A percentile compares a stretch with the other conserved stretches of the same genome.
Evolutionary conservation across 2,888 invertebrate species (phyloP).

Genomic region (Lagria hirta): DNA sequence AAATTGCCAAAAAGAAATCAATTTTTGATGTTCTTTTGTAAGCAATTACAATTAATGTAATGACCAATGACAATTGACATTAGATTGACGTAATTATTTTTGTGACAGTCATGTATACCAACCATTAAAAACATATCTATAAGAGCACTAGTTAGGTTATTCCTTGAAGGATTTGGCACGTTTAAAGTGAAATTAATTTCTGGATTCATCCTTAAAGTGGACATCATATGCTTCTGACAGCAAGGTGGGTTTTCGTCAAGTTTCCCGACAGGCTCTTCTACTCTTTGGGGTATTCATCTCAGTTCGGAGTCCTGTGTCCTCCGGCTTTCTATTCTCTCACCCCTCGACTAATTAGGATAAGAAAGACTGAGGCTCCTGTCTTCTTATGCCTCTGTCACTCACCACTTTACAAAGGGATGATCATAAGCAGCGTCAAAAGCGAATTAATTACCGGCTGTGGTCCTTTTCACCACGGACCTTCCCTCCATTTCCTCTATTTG

Average conservation of each 20-base stretch:
- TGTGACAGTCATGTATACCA: too few relatives aligned
- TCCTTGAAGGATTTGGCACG: too few relatives aligned
- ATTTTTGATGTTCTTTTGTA: too few relatives aligned
- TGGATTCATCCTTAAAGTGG: too few relatives aligned
- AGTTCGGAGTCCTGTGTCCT: constrained; percentile 21
- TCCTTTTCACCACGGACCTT: constrained; percentile 14
- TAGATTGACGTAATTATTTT: too few relatives aligned
- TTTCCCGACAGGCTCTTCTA: constrained; percentile 13
- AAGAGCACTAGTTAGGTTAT: too few relatives aligned
- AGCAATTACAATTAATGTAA: too few relatives aligned
- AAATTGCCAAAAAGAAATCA: too few relatives aligned
- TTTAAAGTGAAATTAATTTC: too few relatives aligned
- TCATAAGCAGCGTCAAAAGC: constrained; percentile 26
- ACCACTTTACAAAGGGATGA: constrained; percentile 30
- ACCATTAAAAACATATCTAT: too few relatives aligned
- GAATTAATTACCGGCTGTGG: constrained; percentile 30
- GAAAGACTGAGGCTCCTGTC: constrained; percentile 33
- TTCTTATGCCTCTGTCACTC: constrained; percentile 33
- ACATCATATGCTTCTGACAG: constrained; percentile 26
- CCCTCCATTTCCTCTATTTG: too few relatives aligned
- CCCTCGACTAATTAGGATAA: constrained; percentile 34
- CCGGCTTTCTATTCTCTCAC: constrained; percentile 34
- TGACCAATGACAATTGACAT: too few relatives aligned
- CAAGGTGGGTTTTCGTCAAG: constrained; percentile 23
- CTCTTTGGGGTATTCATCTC: constrained; percentile 17